Conservation (phyloP, 1,140 invertebrate genomes). For the Drosophila yakuba region DNA sequence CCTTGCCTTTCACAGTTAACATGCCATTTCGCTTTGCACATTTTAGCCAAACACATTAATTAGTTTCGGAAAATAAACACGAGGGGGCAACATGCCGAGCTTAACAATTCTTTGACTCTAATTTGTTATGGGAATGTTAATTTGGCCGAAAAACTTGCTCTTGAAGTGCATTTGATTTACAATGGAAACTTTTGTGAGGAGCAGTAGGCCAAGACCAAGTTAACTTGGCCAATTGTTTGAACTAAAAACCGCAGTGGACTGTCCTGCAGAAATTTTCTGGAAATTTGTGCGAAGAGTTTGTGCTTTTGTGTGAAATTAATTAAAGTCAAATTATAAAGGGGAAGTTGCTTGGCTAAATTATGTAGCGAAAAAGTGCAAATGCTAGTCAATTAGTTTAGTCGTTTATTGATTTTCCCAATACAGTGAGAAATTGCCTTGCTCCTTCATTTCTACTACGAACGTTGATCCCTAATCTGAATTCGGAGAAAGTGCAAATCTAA, state of each 20-base stretch:
- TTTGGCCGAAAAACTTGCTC: slow-evolving; percentile 61
- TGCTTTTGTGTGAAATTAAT: slow-evolving; percentile 64
- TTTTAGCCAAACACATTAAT: slow-evolving; percentile 52
- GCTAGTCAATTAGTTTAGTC: neutral
- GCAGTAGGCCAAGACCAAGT: slow-evolving; percentile 47
- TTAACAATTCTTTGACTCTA: slow-evolving; percentile 4
- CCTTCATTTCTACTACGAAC: neutral
- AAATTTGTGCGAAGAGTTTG: slow-evolving; percentile 49
- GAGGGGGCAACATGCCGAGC: slow-evolving; percentile 5
- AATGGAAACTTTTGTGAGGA: slow-evolving; percentile 55
- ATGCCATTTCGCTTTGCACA: slow-evolving; percentile 5
- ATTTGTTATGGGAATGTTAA: slow-evolving; percentile 65
- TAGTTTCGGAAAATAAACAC: slow-evolving; percentile 53
- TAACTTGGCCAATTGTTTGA: slow-evolving; percentile 68
- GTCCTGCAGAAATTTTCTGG: slow-evolving; percentile 22
- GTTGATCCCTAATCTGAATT: neutral
- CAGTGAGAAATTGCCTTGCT: neutral
- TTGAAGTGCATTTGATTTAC: slow-evolving; percentile 69
- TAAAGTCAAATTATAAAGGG: slow-evolving; percentile 57
- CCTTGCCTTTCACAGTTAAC: neutral
- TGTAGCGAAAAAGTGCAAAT: neutral
- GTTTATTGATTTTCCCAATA: slow-evolving; percentile 2
- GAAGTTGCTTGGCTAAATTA: slow-evolving; percentile 10
- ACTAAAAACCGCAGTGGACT: slow-evolving; percentile 31
- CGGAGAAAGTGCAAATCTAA: slow-evolving; percentile 2